Percentiles rank a stretch among this genome's conserved stretches.
Conservation (phyloP, 1,140 invertebrate species). For the Brachionus asplanchnoidis region DNA sequence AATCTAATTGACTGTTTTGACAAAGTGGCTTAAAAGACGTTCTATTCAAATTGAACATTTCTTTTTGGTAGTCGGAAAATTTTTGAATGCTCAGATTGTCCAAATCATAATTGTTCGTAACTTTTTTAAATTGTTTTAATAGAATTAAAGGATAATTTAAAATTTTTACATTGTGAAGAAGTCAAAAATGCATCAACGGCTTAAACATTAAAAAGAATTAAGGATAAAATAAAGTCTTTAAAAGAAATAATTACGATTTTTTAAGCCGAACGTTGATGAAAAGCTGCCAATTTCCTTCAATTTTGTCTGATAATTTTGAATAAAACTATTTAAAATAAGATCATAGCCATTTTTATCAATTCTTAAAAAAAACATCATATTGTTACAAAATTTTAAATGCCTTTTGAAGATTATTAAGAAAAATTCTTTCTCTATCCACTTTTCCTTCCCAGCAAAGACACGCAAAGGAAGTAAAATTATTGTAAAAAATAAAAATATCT, state of each 20-base stretch:
- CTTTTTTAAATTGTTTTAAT: neutral
- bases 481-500: neutral
- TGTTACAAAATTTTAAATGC: neutral
- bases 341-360: constrained; percentile 35
- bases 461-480: neutral
- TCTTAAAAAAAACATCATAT: neutral
- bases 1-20: neutral
- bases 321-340: neutral
- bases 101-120: neutral
- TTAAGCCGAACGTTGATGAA: neutral
- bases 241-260: neutral
- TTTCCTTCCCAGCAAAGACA: neutral
- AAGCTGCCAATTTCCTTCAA: neutral
- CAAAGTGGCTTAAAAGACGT: neutral
- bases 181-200: neutral
- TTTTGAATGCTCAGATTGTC: neutral
- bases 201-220: neutral
- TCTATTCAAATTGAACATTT: neutral
- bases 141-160: neutral
- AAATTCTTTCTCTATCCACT: neutral
- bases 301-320: neutral
- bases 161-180: neutral
- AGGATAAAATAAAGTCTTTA: neutral
- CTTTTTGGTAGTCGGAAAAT: constrained; percentile 1
- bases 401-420: neutral